Evolutionary conservation across 2,888 invertebrate species (phyloP).

Genomic region (Phymatocera aterrima): DNA sequence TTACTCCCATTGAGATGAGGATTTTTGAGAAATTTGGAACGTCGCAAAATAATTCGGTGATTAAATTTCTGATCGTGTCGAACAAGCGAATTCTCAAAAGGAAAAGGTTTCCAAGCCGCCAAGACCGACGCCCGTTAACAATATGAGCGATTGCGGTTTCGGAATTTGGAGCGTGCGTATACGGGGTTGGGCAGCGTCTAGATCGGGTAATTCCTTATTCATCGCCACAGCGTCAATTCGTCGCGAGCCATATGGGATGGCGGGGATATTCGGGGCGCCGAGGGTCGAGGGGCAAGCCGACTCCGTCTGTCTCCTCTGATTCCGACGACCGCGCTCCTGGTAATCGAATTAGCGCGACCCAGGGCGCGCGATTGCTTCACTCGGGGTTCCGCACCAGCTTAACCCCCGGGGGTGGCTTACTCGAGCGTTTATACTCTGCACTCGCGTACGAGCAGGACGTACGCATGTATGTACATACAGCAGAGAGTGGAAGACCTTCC

Average conservation of each 20-base stretch:
- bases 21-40: not conserved
- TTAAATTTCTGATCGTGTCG: too few relatives aligned
- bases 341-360: slow-evolving; percentile 72
- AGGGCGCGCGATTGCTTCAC: slow-evolving; percentile 71
- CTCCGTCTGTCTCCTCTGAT: slow-evolving; percentile 46
- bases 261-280: slow-evolving; percentile 48
- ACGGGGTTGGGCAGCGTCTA: not conserved
- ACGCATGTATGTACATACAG: not conserved
- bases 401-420: slow-evolving; percentile 39
- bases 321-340: slow-evolving; percentile 57
- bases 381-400: slow-evolving; percentile 47
- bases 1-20: too few relatives aligned
- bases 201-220: slow-evolving; percentile 33
- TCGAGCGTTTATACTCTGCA: slow-evolving; percentile 34
- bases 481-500: not conserved
- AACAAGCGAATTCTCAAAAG: too few relatives aligned
- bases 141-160: slow-evolving; percentile 9
- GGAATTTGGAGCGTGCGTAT: not conserved
- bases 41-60: slow-evolving; percentile 56
- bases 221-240: slow-evolving; percentile 25
- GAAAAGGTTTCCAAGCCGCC: too few relatives aligned
- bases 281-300: slow-evolving; percentile 53
- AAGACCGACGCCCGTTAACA: too few relatives aligned
- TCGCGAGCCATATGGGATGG: slow-evolving; percentile 45
- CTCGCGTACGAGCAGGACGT: not conserved